Base-by-base conservation (phyloP, 2,113 vertebrate genomes). In the Plotosus lineatus region DNA sequence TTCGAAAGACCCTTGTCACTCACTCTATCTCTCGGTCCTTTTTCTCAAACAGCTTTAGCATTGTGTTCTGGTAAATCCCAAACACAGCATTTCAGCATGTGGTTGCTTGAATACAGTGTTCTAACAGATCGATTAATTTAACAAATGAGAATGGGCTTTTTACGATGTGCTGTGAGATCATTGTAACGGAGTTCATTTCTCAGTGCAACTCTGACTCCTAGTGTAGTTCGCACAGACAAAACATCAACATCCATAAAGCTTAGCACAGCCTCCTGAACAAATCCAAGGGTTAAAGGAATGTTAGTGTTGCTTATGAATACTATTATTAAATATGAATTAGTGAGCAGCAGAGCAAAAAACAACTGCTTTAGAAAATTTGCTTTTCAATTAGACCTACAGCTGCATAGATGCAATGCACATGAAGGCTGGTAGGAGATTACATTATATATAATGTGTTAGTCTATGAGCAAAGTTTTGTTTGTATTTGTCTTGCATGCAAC, bases 161-260 rank as follows among this genome's bases (percentile, higher is more conserved):
- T 50, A 50, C 50, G 40, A 3, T 26, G 21, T 56, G 33, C 14
- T 31, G 14, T 42, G 38, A 42, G 9, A 65, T 19, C 11, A 40
- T 38, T 26, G 23, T 26, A 42, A 68, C 38, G 12, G 1, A 26
- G 19, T 66, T 75, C 74, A 58, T 58, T 75, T 82, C 82, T 77
- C 85, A 80, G 85, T 92, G 89, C 90, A 91, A 91, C 50, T 56
- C 82, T 86, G 73, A 50, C 85, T 87, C 77, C 76, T 83, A 90
- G 91, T 88, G 89, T 83, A 90, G 89, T 88, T 92, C 90, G 88
- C 87, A 91, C 89, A 91, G 87, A 61, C 86, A 81, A 36, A 42
- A 78, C 55, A 42, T 4, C 68, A 74, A 40, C 58, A 66, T 55
- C 42, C 61, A 36, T 78, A 36, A 77, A 86, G 82, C 83, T 87